Conservation (phyloP, 2,113 vertebrate species). For the Peromyscus maniculatus region DNA sequence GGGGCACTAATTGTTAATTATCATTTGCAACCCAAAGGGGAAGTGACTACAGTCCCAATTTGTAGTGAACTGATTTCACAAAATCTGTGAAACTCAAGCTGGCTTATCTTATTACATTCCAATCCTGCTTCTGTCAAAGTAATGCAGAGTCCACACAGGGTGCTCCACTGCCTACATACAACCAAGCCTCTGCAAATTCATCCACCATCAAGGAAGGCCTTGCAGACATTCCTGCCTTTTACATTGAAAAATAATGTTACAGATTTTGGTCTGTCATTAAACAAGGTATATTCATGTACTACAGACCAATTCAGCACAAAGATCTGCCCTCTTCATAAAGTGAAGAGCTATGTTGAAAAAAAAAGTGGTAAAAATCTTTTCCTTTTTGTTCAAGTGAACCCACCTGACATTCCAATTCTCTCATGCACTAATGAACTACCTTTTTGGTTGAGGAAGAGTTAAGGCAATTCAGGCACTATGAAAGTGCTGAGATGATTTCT, state of each 20-base stretch:
- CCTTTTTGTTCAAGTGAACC: conserved; percentile 90
- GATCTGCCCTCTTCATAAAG: not conserved
- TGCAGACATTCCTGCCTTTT: no score
- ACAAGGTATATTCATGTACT: conserved; percentile 86
- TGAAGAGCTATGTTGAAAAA: no score
- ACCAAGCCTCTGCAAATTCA: conserved; percentile 90
- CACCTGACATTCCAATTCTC: conserved; percentile 97
- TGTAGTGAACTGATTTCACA: no score
- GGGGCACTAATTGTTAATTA: no score
- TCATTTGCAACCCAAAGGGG: no score
- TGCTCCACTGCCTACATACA: conserved; percentile 98
- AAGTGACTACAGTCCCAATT: no score
- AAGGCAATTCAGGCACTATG: conserved; percentile 96
- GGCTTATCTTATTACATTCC: no score
- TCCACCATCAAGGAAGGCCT: no score
- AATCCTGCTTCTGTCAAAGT: no score
- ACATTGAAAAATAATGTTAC: conserved; percentile 80
- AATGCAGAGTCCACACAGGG: conserved; percentile 95
- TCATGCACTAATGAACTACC: conserved; percentile 96
- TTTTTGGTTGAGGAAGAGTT: conserved; percentile 84
- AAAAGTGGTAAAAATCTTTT: conserved; percentile 66
- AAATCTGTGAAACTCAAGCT: no score
- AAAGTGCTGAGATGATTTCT: conserved; percentile 96
- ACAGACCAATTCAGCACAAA: conserved; percentile 87
- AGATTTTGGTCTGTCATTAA: conserved; percentile 85